A percentile compares a stretch with the other conserved stretches of the same genome.
Evolutionary conservation across 2,797 vertebrate species (phyloP).

Genomic region (Poecile montanus): DNA sequence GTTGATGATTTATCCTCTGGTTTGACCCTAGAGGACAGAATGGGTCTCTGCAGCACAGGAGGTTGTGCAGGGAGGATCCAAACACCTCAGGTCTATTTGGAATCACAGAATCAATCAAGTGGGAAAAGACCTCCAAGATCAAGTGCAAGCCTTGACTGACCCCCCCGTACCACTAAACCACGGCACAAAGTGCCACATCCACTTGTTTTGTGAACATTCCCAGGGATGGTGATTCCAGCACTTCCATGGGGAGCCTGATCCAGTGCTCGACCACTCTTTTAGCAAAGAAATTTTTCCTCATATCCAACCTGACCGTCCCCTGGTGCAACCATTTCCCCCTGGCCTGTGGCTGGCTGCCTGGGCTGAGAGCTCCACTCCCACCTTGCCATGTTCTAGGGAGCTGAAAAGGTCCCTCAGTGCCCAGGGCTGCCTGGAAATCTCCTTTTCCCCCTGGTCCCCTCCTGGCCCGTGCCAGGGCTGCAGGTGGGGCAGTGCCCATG

Average conservation of each 20-base stretch:
- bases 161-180: not conserved
- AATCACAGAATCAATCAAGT: not conserved
- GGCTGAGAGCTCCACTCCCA: not conserved
- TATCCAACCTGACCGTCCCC: not conserved
- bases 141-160: not conserved
- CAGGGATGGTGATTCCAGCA: not conserved
- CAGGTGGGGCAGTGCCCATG: not conserved
- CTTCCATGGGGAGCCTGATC: not conserved
- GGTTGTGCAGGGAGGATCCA: not conserved
- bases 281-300: not conserved
- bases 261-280: too few species aligned
- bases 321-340: not conserved
- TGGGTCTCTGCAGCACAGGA: not conserved
- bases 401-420: not conserved
- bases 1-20: too few species aligned
- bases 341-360: not conserved
- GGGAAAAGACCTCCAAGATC: not conserved
- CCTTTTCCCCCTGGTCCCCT: not conserved
- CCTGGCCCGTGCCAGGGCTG: rapidly evolving
- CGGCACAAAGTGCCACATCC: not conserved
- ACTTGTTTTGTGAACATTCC: too few species aligned
- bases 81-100: not conserved
- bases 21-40: not conserved
- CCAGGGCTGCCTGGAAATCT: not conserved
- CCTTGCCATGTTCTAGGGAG: not conserved